Conservation (phyloP, 2,888 invertebrate genomes). For the Malthinus flaveolus region DNA sequence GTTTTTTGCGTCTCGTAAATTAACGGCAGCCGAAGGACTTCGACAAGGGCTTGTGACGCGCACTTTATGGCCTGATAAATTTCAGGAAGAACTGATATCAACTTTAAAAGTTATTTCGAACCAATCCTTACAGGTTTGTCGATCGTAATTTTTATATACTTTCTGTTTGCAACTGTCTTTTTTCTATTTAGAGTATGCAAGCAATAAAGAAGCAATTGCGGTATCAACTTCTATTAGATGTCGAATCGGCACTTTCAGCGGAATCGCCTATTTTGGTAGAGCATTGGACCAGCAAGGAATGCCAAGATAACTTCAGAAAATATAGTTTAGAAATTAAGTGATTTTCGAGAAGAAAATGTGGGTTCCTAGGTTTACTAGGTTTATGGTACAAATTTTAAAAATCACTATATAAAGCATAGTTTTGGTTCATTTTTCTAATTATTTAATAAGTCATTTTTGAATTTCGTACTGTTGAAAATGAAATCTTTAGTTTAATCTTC, state of each 20-base stretch:
- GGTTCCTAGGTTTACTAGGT: conserved; percentile 8
- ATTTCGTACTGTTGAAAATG: too few relatives aligned
- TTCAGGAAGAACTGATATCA: conserved; percentile 74
- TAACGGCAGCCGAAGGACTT: conserved; percentile 81
- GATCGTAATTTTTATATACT: neutral
- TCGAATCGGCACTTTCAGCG: conserved; percentile 55
- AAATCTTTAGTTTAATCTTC: too few relatives aligned
- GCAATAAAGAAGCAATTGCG: conserved; percentile 62
- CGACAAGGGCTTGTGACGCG: conserved; percentile 80
- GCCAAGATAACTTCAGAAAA: conserved; percentile 59
- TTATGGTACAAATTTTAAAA: conserved; percentile 24
- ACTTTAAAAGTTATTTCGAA: conserved; percentile 70
- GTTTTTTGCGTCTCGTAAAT: conserved; percentile 68
- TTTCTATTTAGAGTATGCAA: conserved; percentile 69
- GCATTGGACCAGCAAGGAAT: conserved; percentile 75
- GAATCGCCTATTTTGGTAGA: conserved; percentile 66
- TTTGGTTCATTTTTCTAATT: neutral
- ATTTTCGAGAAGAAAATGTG: conserved; percentile 14
- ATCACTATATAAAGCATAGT: neutral
- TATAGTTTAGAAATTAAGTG: conserved; percentile 31
- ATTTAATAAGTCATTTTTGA: too few relatives aligned
- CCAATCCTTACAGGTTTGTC: conserved; percentile 72
- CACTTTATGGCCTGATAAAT: conserved; percentile 75
- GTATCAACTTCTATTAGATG: conserved; percentile 60
- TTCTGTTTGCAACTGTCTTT: conserved; percentile 28